Evolutionary conservation across 2,888 invertebrate species (phyloP).

Genomic region (Cyaniris semiargus): DNA sequence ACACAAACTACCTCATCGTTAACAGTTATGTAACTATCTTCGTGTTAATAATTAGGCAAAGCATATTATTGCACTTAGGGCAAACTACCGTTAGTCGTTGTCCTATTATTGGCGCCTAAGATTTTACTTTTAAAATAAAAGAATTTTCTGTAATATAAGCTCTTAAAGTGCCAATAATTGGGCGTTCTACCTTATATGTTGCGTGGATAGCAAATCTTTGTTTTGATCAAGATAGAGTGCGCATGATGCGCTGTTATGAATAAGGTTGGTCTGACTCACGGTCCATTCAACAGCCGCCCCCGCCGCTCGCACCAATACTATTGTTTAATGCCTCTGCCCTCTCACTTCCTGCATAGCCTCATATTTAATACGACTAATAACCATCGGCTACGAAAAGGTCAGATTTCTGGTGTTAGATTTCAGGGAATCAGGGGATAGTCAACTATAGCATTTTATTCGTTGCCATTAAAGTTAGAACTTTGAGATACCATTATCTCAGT

Average conservation of each 20-base stretch:
- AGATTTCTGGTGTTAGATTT: slow-evolving; percentile 17
- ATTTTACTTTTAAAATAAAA: too few relatives aligned
- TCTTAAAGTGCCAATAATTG: too few relatives aligned
- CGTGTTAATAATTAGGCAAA: too few relatives aligned
- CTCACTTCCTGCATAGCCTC: slow-evolving; percentile 64
- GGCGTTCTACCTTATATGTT: not conserved
- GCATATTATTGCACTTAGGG: too few relatives aligned
- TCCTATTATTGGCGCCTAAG: too few relatives aligned
- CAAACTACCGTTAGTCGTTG: too few relatives aligned
- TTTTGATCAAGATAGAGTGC: slow-evolving; percentile 24
- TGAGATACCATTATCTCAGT: not conserved
- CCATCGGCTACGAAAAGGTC: not conserved
- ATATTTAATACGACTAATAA: slow-evolving; percentile 23
- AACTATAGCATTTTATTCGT: not conserved
- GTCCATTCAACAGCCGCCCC: slow-evolving; percentile 72
- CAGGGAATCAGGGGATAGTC: not conserved
- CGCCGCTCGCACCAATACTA: slow-evolving; percentile 62
- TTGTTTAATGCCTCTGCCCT: slow-evolving; percentile 65
- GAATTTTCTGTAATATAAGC: too few relatives aligned
- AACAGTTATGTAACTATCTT: too few relatives aligned
- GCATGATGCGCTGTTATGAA: slow-evolving; percentile 58
- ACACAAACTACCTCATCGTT: too few relatives aligned
- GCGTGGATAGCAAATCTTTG: not conserved
- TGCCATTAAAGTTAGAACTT: not conserved
- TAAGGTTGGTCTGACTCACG: slow-evolving; percentile 72